Conservation (phyloP, 2,888 invertebrate genomes). For the Acanthopleura granulata region DNA sequence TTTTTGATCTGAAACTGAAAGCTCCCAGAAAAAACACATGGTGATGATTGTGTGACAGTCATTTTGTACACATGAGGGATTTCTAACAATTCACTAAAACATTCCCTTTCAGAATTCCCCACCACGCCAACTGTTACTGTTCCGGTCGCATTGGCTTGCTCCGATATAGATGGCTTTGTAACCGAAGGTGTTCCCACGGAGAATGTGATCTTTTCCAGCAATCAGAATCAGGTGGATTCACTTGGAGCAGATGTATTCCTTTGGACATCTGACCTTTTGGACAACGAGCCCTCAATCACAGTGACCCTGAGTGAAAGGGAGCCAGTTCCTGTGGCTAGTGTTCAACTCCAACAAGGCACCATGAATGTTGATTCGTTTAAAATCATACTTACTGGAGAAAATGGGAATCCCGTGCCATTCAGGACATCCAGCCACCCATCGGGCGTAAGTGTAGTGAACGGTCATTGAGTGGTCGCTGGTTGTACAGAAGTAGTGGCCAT, state of each 20-base stretch:
- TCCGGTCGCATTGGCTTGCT: too few relatives aligned
- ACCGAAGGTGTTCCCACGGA: background rate
- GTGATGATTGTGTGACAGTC: too few relatives aligned
- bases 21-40: too few relatives aligned
- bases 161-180: too few relatives aligned
- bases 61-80: too few relatives aligned
- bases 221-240: background rate
- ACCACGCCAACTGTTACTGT: too few relatives aligned
- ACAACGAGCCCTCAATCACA: background rate
- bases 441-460: background rate
- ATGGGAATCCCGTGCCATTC: background rate
- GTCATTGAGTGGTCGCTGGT: too few relatives aligned
- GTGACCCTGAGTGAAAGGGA: background rate
- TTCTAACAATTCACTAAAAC: too few relatives aligned
- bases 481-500: too few relatives aligned
- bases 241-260: background rate
- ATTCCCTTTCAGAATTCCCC: too few relatives aligned
- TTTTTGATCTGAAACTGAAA: too few relatives aligned
- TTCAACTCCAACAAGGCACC: background rate
- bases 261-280: background rate
- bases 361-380: background rate
- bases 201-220: background rate
- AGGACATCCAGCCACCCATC: background rate
- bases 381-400: background rate
- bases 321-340: background rate